Evolutionary conservation across 2,113 vertebrate species (phyloP), one percentile per base, ranked within the genome.

Genomic region (Camarhynchus parvulus): DNA sequence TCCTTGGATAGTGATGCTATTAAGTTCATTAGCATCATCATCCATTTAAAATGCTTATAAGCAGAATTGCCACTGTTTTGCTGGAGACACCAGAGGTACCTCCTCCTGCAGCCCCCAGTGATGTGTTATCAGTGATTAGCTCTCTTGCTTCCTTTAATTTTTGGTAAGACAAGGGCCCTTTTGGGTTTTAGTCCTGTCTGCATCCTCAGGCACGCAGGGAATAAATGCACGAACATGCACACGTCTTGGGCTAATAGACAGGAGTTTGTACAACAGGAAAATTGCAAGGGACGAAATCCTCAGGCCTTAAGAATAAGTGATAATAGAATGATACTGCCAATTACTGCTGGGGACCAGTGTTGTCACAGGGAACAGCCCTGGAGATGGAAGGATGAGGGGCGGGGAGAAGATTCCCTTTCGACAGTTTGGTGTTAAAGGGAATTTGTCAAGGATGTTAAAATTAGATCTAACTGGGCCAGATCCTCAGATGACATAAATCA

Each of bases 1-100:
- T 92, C 96, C 96, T 94, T 96, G 96, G 95, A 89, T 93, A 95
- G 95, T 64, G 96, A 96, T 97, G 96, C 95, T 87, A 92, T 96
- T 93, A 87, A 95, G 73, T 96, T 96, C 95, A 96, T 97, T 94
- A 96, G 95, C 90, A 95, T 96, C 95, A 96, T 93, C 92, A 79
- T 61, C 92, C 74, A 75, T 96, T 95, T 93, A 50, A 96, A 94
- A 96, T 87, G 95, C 94, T 94, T 19, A 91, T 87, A 31, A 89
- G 95, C 93, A 78, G 79, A 90, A 68, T 3, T 20, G 67, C 66
- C 69, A 27, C 61, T 35, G 81, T 69, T 92, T 73, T 69, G 77
- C 89, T 62, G 69, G 79, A 75, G 69, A 75, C 0, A 15, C 86
- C 77, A 73, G 87, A 87, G 88, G 73, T 28, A n/a, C 80, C 93